phyloP scores from a whole-genome alignment of 2,797 vertebrate species.

The Bradypodion ventrale region DNA sequence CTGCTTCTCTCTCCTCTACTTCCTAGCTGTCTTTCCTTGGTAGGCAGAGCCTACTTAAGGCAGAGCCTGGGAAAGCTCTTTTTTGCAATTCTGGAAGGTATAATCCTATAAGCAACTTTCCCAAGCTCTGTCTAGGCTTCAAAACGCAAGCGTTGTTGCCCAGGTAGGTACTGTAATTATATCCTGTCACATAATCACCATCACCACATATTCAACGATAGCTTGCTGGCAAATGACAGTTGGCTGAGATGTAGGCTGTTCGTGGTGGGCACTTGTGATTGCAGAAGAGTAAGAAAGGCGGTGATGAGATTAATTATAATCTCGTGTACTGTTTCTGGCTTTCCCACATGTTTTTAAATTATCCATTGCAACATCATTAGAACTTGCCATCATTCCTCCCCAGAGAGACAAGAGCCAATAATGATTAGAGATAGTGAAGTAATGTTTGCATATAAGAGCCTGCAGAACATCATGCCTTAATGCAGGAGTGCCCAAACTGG shows the following conservation, averaged over 20 bases:
- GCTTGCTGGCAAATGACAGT: background rate
- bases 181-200: background rate
- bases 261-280: too few species aligned
- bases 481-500: too few species aligned
- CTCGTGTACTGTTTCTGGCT: background rate
- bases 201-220: background rate
- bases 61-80: background rate
- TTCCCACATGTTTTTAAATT: background rate
- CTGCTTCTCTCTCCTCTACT: background rate
- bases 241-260: background rate
- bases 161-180: background rate
- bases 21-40: background rate
- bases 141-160: background rate
- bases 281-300: too few species aligned
- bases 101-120: background rate
- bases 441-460: background rate
- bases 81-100: background rate
- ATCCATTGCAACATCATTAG: background rate
- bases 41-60: too few species aligned
- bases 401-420: background rate
- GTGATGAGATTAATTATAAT: background rate
- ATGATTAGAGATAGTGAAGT: conserved; percentile 1
- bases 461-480: background rate
- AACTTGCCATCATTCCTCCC: background rate
- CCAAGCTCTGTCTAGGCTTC: background rate